These are phyloP conservation scores for Parus major DNA, from an alignment of 2,113 vertebrate genomes.

Conservation along the genomic window DNA sequence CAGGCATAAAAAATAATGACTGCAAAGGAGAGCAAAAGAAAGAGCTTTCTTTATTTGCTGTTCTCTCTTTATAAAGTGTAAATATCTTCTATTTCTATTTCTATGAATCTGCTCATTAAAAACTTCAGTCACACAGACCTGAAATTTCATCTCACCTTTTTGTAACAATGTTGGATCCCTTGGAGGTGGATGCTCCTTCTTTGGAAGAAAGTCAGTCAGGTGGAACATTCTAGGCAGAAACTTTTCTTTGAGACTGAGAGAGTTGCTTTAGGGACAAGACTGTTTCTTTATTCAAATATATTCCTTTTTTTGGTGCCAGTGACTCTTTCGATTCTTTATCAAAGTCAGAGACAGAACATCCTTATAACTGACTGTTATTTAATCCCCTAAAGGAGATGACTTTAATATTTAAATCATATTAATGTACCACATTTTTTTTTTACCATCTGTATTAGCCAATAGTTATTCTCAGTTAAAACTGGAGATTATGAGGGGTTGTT, in stretches of 20 bases:
- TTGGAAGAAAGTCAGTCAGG: neutral
- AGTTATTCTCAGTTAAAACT: neutral
- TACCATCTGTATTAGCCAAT: neutral
- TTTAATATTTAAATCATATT: conserved; percentile 50
- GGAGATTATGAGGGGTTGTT: neutral
- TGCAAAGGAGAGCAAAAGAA: neutral
- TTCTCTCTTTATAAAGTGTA: neutral
- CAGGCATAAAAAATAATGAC: neutral
- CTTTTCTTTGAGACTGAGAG: neutral
- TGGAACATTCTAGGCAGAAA: conserved; percentile 24
- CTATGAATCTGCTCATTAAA: neutral
- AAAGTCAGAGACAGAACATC: conserved; percentile 18
- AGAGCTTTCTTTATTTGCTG: neutral
- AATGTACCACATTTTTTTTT: neutral
- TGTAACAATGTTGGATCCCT: neutral
- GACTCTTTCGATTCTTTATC: neutral
- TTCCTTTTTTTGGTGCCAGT: neutral
- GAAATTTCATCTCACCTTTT: neutral
- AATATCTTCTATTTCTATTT: neutral
- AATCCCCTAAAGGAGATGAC: neutral
- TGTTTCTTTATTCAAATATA: conserved; percentile 40
- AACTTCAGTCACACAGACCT: accelerated
- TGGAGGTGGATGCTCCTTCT: neutral
- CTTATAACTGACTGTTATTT: conserved; percentile 34
- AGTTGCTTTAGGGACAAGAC: conserved; percentile 28